phyloP scores from a whole-genome alignment of 2,888 invertebrate genomes.

The Perdita meconis region DNA sequence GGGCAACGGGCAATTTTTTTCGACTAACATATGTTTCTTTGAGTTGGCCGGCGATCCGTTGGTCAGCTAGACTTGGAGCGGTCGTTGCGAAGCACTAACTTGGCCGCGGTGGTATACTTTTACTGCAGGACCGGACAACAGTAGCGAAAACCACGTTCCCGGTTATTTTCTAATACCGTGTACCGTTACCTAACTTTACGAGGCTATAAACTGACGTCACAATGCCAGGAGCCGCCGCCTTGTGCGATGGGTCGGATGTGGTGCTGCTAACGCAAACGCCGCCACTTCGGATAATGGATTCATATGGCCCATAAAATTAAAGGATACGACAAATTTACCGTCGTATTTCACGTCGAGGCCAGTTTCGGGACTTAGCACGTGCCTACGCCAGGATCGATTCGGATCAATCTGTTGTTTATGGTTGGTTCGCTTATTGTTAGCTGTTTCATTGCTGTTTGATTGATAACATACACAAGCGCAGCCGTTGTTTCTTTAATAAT shows the following conservation, averaged over 20 bases:
- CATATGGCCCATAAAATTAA: conserved; percentile 81
- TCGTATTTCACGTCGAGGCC: conserved; percentile 53
- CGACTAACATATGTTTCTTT: background rate
- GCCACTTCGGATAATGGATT: conserved; percentile 82
- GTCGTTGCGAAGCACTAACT: conserved; percentile 30
- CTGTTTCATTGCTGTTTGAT: background rate
- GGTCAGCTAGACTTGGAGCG: conserved; percentile 14
- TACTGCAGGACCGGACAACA: conserved; percentile 44
- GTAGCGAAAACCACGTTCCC: conserved; percentile 69
- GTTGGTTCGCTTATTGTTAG: background rate
- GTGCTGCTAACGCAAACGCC: conserved; percentile 72
- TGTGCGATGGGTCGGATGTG: conserved; percentile 55
- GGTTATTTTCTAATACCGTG: conserved; percentile 81
- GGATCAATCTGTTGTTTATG: background rate
- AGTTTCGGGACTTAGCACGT: conserved; percentile 40
- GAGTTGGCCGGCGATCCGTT: conserved; percentile 1
- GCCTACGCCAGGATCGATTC: conserved; percentile 30
- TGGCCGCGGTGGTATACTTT: conserved; percentile 52
- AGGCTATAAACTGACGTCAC: conserved; percentile 82
- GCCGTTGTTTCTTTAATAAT: too few relatives aligned
- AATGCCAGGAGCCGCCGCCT: conserved; percentile 67
- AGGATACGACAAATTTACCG: conserved; percentile 82
- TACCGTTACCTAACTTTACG: conserved; percentile 79
- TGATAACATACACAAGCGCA: too few relatives aligned
- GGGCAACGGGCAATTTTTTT: background rate